phyloP scores from a whole-genome alignment of 2,797 vertebrate genomes.

The Cirrhinus mrigala region DNA sequence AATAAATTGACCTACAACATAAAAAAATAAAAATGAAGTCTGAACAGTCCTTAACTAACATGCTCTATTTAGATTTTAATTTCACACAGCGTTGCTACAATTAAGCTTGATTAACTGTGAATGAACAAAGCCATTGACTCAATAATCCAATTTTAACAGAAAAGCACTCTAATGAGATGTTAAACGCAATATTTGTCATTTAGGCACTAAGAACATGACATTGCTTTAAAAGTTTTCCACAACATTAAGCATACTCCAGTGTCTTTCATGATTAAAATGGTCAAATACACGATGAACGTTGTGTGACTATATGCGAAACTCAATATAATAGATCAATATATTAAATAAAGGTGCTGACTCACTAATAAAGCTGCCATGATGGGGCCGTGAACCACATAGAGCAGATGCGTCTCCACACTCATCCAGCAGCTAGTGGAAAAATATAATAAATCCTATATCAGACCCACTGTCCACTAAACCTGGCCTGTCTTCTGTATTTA shows the following conservation, averaged over 20 bases:
- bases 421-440: slow-evolving; percentile 91
- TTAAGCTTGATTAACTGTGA: slow-evolving; percentile 26
- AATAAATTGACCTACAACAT: slow-evolving; percentile 91
- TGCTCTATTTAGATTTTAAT: slow-evolving; percentile 29
- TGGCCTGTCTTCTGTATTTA: slow-evolving; percentile 62
- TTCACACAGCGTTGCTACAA: slow-evolving; percentile 25
- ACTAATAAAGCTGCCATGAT: slow-evolving; percentile 95
- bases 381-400: slow-evolving; percentile 97
- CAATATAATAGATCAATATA: not conserved
- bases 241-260: not conserved
- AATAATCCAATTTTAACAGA: slow-evolving; percentile 8
- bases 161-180: not conserved
- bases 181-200: not conserved
- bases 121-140: slow-evolving; percentile 15
- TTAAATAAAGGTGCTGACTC: slow-evolving; percentile 71
- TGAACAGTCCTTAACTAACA: not conserved
- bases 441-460: slow-evolving; percentile 44
- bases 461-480: slow-evolving; percentile 26
- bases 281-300: not conserved
- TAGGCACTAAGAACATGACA: not conserved
- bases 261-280: not conserved
- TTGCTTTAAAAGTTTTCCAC: not conserved
- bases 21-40: not conserved
- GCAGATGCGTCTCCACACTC: slow-evolving; percentile 94
- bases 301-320: not conserved